Conservation (phyloP, 2,888 invertebrate genomes). For the Silvanus unidentatus region DNA sequence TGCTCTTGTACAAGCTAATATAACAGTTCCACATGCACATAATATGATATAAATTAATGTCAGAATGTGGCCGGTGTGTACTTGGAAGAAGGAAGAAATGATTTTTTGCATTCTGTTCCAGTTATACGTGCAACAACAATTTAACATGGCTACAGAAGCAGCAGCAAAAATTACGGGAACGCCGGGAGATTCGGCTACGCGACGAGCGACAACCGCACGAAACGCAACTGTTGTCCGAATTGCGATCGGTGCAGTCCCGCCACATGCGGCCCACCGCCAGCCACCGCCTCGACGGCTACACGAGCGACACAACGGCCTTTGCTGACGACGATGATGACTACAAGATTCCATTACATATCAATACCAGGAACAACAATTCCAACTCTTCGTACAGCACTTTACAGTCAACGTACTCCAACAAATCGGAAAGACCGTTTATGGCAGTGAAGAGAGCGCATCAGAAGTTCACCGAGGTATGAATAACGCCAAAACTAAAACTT, state of each 20-base stretch:
- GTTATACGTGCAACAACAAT: constrained; percentile 37
- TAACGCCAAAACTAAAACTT: neutral
- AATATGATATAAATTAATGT: constrained; percentile 1
- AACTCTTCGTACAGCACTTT: constrained; percentile 25
- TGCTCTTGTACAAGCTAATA: constrained; percentile 6
- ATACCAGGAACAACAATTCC: constrained; percentile 45
- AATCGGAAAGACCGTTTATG: constrained; percentile 57
- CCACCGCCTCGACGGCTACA: constrained; percentile 65
- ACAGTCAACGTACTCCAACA: constrained; percentile 33
- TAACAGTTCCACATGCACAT: constrained; percentile 2
- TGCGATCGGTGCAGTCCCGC: constrained; percentile 49
- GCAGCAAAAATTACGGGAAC: constrained; percentile 73
- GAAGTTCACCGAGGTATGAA: constrained; percentile 38
- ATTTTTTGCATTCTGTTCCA: constrained; percentile 21
- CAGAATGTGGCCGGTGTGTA: too few relatives aligned
- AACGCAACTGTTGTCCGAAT: constrained; percentile 55
- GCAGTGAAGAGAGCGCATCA: constrained; percentile 55
- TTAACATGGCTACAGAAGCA: constrained; percentile 78
- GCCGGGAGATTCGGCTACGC: constrained; percentile 66
- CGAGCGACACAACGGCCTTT: constrained; percentile 72
- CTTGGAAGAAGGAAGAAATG: too few relatives aligned
- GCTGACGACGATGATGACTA: constrained; percentile 72
- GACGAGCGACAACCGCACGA: constrained; percentile 69
- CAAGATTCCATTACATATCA: constrained; percentile 64
- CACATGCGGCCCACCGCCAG: constrained; percentile 46